phyloP scores from a whole-genome alignment of 2,888 invertebrate genomes.

The Aporophyla lueneburgensis region DNA sequence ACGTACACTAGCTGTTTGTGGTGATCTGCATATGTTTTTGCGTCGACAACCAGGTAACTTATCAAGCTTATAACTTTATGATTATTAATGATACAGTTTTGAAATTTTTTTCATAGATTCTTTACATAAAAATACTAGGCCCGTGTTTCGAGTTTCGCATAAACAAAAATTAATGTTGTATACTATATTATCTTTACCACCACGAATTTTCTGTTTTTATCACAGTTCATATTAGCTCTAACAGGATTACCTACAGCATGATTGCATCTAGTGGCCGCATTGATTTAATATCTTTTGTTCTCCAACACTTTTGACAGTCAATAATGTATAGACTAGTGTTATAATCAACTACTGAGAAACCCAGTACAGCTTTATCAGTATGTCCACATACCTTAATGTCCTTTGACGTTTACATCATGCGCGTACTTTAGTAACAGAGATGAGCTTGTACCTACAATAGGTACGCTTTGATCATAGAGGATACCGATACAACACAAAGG shows the following conservation, averaged over 20 bases:
- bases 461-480: conserved; percentile 7
- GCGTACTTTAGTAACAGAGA: background rate
- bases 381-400: conserved; percentile 1
- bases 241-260: background rate
- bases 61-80: too few species aligned
- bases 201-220: background rate
- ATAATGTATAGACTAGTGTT: background rate
- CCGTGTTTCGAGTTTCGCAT: too few species aligned
- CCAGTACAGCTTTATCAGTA: background rate
- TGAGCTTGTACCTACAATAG: too few species aligned
- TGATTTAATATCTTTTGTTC: background rate
- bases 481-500: background rate
- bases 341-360: background rate
- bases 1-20: too few species aligned
- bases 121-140: too few species aligned
- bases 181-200: too few species aligned
- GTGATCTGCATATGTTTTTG: too few species aligned
- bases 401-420: background rate
- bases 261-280: background rate
- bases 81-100: too few species aligned
- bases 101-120: too few species aligned
- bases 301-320: background rate
- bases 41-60: too few species aligned
- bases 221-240: background rate
- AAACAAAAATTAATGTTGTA: too few species aligned